Percentiles rank a stretch among this genome's conserved stretches.
Conservation (phyloP, 2,797 vertebrate species). For the Holocentrus rufus region DNA sequence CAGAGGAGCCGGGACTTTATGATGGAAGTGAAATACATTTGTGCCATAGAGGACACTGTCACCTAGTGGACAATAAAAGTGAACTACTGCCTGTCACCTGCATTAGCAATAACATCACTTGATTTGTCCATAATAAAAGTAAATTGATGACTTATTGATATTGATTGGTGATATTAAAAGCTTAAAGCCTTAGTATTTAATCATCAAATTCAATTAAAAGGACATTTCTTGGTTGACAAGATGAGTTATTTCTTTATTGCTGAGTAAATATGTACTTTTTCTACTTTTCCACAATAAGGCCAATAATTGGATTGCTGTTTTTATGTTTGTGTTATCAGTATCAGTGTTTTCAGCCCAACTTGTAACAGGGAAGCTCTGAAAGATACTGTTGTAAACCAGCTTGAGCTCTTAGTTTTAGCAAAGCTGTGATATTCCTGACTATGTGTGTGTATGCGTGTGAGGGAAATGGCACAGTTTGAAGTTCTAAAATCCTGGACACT, state of each 20-base stretch:
- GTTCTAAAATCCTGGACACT: no score
- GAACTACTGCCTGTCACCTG: background rate
- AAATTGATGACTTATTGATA: background rate
- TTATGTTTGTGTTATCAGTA: no score
- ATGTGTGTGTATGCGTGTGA: no score
- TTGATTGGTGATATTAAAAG: no score
- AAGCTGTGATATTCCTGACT: no score
- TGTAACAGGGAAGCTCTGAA: no score
- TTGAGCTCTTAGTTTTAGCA: no score
- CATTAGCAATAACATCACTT: slow-evolving; percentile 8
- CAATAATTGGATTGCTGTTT: no score
- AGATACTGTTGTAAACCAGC: no score
- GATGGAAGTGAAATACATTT: background rate
- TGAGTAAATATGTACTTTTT: background rate
- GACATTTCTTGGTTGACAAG: background rate
- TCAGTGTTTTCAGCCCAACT: no score
- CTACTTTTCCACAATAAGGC: no score
- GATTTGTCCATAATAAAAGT: slow-evolving; percentile 1
- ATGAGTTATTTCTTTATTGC: background rate
- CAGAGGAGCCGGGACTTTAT: background rate
- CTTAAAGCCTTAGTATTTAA: background rate
- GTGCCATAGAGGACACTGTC: slow-evolving; percentile 55
- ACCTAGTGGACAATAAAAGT: slow-evolving; percentile 58
- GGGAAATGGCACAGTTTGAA: no score
- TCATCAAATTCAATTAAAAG: background rate